Conservation (phyloP, 2,888 invertebrate species). For the Mimachlamys varia region DNA sequence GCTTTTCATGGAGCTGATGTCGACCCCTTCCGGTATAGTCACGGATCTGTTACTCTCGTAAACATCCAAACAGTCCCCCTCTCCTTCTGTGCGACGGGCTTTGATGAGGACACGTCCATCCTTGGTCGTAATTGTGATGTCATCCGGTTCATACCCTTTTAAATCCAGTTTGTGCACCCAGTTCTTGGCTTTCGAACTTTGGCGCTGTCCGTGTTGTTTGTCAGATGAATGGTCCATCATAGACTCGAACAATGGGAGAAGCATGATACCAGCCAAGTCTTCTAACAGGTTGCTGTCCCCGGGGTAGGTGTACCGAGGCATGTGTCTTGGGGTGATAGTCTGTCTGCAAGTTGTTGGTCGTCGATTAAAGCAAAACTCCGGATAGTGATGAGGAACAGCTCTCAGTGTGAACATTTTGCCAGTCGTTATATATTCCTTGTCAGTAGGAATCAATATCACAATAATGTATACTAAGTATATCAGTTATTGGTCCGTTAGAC, state of each 20-base stretch:
- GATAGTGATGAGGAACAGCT: not conserved
- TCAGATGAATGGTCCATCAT: not conserved
- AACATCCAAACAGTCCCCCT: not conserved
- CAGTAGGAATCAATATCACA: no score
- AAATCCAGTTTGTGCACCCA: not conserved
- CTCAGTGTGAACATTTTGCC: not conserved
- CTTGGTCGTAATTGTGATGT: not conserved
- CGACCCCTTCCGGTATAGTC: not conserved
- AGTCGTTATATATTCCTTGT: no score
- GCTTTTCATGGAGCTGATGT: not conserved
- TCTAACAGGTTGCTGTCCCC: not conserved
- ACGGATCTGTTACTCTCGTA: not conserved
- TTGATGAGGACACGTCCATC: not conserved
- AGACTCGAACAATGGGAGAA: not conserved
- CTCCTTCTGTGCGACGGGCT: not conserved
- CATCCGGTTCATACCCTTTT: not conserved
- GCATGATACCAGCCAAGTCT: not conserved
- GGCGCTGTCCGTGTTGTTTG: not conserved
- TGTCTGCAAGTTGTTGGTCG: not conserved
- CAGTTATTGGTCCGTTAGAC: no score
- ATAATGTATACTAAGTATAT: no score
- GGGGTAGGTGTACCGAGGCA: not conserved
- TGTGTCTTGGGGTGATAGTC: not conserved
- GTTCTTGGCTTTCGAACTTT: not conserved
- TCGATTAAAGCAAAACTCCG: not conserved